Evolutionary conservation across 2,888 invertebrate species (phyloP), one percentile per base, ranked within the genome.

Genomic region (Amblyjoppa proteus): DNA sequence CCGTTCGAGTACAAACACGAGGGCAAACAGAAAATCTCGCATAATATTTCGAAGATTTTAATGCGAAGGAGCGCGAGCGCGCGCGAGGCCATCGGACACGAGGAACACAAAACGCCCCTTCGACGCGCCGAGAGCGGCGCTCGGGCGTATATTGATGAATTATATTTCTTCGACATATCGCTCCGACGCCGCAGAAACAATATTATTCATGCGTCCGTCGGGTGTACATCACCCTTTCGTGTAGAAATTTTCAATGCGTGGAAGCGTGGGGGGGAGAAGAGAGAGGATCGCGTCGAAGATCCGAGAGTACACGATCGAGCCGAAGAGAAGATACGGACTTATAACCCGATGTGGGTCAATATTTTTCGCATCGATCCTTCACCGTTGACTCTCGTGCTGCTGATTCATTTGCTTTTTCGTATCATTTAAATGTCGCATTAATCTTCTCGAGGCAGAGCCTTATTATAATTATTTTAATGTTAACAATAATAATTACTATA

Each of bases 41-140:
- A 88, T 88, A 89, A 91, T 89, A 89, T 91, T 91, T 89, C 87
- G 87, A 89, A 88, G 89, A 88, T 85, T 85, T 73, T 75, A 71
- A 75, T 66, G 75, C 66, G 89, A 89, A 85, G 74, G 64, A 83
- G 75, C 71, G 81, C 83, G 87, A 31, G 28, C 61, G 71, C 61
- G 71, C 70, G 68, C 51, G 49, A 51, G 56, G 3, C 38, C 13
- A 41, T 13, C 38, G 70, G 80, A 66, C 71, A 73, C 38, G 71
- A 38, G 61, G 61, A 49, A 49, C 45, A 78, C 84, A 75, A 38
- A 83, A 88, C 87, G 88, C 88, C 87, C 87, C 85, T 88, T 85
- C 82, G 84, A 85, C 84, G 84, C 58, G 69, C 45, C 78, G 79
- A 61, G 81, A 73, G 78, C 25, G 53, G 31, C 20, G 7, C 66